Evolutionary conservation across 2,113 vertebrate genomes (phyloP).

Genomic region (Tachysurus fulvidraco): DNA sequence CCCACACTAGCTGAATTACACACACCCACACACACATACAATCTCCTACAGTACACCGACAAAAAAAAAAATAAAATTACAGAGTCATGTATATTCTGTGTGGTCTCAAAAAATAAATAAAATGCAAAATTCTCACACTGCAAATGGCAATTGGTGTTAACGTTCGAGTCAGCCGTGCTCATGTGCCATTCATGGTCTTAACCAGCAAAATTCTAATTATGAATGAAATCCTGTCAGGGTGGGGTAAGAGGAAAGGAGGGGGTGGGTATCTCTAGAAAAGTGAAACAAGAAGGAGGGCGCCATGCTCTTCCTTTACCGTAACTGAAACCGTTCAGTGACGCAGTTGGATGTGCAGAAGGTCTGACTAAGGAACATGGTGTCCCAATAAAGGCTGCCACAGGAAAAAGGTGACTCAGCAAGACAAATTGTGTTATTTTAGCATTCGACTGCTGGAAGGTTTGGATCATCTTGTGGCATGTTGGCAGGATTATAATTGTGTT

Average conservation of each 20-base stretch:
- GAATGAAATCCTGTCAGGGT: background rate
- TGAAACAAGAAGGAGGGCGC: slow-evolving; percentile 22
- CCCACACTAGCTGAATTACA: slow-evolving; percentile 32
- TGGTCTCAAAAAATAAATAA: background rate
- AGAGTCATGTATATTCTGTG: background rate
- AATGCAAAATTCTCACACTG: background rate
- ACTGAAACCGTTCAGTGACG: slow-evolving; percentile 18
- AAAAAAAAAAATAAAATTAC: slow-evolving; percentile 10
- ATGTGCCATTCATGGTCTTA: background rate
- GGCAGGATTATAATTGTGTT: slow-evolving; percentile 4
- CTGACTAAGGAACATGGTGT: slow-evolving; percentile 30
- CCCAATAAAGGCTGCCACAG: slow-evolving; percentile 34
- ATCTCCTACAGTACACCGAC: background rate
- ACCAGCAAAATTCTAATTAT: background rate
- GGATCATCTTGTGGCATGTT: slow-evolving; percentile 34
- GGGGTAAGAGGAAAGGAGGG: too few relatives aligned
- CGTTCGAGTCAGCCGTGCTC: background rate
- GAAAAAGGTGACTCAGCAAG: slow-evolving; percentile 52
- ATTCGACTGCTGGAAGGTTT: slow-evolving; percentile 41
- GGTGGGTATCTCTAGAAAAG: background rate
- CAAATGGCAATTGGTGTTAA: background rate
- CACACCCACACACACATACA: slow-evolving; percentile 31
- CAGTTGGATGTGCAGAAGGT: slow-evolving; percentile 12
- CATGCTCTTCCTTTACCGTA: slow-evolving; percentile 33
- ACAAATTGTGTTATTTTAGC: slow-evolving; percentile 40